Conservation (phyloP, 2,888 invertebrate species). For the Drosophila sordidula region DNA sequence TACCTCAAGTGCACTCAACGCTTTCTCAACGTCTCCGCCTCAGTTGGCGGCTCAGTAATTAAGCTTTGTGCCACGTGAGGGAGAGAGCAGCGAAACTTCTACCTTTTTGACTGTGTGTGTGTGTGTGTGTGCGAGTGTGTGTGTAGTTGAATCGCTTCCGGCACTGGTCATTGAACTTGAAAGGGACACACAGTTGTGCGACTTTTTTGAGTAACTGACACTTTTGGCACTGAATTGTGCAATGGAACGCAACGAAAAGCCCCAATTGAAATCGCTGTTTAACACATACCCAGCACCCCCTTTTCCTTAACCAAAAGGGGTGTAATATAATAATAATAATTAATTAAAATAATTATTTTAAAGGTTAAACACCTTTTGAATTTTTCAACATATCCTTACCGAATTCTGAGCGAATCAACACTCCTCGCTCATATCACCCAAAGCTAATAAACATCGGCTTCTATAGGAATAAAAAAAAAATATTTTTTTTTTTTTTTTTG, state of each 20-base stretch:
- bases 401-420: too few species aligned
- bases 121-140: conserved; percentile 6
- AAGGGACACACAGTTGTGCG: conserved; percentile 1
- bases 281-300: neutral
- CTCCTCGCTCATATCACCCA: too few species aligned
- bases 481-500: too few species aligned
- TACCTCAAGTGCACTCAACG: conserved; percentile 75
- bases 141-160: conserved; percentile 41
- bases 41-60: conserved; percentile 59
- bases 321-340: too few species aligned
- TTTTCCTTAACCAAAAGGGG: too few species aligned
- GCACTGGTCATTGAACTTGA: conserved; percentile 57
- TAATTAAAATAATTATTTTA: too few species aligned
- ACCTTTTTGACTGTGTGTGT: neutral
- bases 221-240: conserved; percentile 26
- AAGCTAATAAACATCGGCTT: too few species aligned
- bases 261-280: conserved; percentile 55
- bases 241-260: conserved; percentile 23
- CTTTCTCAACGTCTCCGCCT: conserved; percentile 55
- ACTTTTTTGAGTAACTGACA: conserved; percentile 24
- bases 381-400: too few species aligned
- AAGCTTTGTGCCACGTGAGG: conserved; percentile 61
- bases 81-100: conserved; percentile 1
- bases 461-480: too few species aligned
- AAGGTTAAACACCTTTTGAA: too few species aligned